Evolutionary conservation across 2,888 invertebrate species (phyloP).

Genomic region (Gymnosoma rotundatum): DNA sequence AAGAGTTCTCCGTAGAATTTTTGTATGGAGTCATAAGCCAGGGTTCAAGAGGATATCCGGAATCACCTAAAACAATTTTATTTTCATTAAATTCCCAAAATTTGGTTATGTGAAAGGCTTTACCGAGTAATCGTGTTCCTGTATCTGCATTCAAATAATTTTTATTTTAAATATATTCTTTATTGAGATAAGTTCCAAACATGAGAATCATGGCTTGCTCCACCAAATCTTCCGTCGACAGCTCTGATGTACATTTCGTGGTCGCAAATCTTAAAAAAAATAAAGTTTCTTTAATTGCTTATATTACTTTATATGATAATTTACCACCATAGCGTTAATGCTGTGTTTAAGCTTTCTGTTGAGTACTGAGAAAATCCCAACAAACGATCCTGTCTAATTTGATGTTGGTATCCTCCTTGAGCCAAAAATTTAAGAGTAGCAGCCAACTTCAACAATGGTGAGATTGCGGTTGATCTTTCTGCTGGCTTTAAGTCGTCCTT

Average conservation of each 20-base stretch:
- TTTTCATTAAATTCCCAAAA: neutral
- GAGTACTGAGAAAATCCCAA: neutral
- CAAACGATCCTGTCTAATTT: neutral
- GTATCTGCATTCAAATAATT: conserved; percentile 10
- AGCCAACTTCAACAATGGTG: too few relatives aligned
- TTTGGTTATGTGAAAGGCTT: neutral
- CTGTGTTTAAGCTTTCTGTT: conserved; percentile 18
- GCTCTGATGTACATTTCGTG: conserved; percentile 28
- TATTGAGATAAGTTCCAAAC: conserved; percentile 10
- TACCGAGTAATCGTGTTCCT: conserved; percentile 20
- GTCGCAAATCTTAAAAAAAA: conserved; percentile 18
- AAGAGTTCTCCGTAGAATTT: conserved; percentile 14
- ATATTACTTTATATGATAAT: neutral
- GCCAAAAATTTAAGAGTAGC: too few relatives aligned
- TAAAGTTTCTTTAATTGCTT: neutral
- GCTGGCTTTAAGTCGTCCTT: too few relatives aligned
- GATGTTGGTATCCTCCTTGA: conserved; percentile 24
- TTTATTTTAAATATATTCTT: conserved; percentile 7
- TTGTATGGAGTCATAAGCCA: conserved; percentile 10
- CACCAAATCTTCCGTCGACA: neutral
- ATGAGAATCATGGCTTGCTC: neutral
- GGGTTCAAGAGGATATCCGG: conserved; percentile 18
- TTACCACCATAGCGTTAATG: conserved; percentile 5
- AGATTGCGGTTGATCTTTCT: too few relatives aligned
- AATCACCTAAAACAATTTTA: conserved; percentile 1